Base-by-base conservation (phyloP, 2,888 invertebrate species). In the Scaptomyza tumidula region DNA sequence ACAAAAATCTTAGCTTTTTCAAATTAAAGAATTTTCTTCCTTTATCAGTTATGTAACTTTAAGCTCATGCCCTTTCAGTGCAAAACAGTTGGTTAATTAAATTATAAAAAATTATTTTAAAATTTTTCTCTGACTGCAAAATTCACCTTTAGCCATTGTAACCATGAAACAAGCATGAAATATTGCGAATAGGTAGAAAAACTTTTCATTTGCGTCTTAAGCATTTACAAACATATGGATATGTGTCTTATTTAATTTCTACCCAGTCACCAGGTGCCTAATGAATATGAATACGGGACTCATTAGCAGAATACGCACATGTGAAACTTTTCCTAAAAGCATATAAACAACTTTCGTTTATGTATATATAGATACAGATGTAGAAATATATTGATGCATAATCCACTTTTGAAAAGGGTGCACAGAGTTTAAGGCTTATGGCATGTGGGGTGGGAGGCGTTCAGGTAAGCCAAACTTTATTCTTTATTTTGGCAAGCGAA, bases 281-380 rank as follows among this genome's bases (percentile, higher is more conserved):
- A 85, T 85, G 82, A 79, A 76, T 81, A 85, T 76, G 73, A 85
- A 85, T 85, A 69, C 56, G 62, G 66, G 70, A 49, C 88, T 85
- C 85, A 85, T 85, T 85, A 85, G 88, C 68, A 75, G 56, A 69
- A 35, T 57, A 72, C 63, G 82, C 73, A 87, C 82, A 85, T 61
- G 74, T 53, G 49, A 52, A 86, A 82, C 71, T 87, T 87, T 88
- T 68, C 52, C 50, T 46, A 66, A 19, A 48, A 16, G 33, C 57
- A 55, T 55, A 41, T 54, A 56, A 39, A 63, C 29, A 65, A 46
- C 35, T 31, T 10, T n/a, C 5, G 55, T 19, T 33, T 49, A 6
- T 31, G 2, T 6, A 31, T 31, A 7, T 6, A 7, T 31, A 31
- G 31, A 16, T 31, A 41, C 6, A 31, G 24, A 16, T 54, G 48